Conservation (phyloP, 1,140 invertebrate species). For the Cydia amplana region DNA sequence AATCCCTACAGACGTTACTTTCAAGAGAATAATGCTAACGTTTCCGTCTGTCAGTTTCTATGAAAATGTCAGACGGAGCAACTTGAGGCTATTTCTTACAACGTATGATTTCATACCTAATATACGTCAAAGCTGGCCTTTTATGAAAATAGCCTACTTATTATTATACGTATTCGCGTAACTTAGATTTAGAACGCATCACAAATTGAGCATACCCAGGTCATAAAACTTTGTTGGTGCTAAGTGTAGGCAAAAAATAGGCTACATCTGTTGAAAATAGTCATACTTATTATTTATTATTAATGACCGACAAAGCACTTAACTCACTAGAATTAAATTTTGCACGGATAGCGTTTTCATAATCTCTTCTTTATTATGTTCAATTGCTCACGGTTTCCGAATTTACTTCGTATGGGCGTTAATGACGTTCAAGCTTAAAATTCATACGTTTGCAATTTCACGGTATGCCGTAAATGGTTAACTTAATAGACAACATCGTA, state of each 20-base stretch:
- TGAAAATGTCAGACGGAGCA: not conserved
- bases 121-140: not conserved
- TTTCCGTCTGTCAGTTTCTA: not conserved
- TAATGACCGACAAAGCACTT: too few relatives aligned
- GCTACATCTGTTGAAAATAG: too few relatives aligned
- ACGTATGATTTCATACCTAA: not conserved
- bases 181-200: too few relatives aligned
- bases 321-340: too few relatives aligned
- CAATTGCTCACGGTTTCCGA: not conserved
- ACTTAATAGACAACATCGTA: conserved; percentile 15
- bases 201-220: too few relatives aligned
- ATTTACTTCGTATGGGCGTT: not conserved
- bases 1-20: not conserved
- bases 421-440: not conserved
- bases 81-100: not conserved
- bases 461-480: not conserved
- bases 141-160: not conserved
- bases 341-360: too few relatives aligned
- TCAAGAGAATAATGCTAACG: not conserved
- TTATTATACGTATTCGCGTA: too few relatives aligned
- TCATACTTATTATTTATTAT: too few relatives aligned
- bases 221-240: too few relatives aligned
- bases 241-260: too few relatives aligned
- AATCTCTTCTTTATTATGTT: too few relatives aligned
- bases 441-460: not conserved